A percentile compares a stretch with the other conserved stretches of the same genome.
Conservation (phyloP, 2,797 vertebrate genomes). For the Pangasius djambal region DNA sequence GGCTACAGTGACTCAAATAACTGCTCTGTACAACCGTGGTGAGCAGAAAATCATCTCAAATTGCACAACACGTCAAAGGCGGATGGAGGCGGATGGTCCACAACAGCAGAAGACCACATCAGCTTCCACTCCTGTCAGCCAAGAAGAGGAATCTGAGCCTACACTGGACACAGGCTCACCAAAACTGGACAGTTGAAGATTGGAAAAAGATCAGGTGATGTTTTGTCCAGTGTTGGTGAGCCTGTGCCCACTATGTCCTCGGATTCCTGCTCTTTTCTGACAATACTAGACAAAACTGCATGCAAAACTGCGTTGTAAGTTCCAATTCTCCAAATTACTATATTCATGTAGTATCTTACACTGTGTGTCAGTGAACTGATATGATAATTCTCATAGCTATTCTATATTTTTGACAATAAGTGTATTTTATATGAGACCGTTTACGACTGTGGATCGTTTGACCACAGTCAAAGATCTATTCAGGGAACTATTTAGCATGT, state of each 20-base stretch:
- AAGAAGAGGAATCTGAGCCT: neutral
- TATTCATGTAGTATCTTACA: neutral
- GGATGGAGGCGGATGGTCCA: neutral
- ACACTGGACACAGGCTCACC: neutral
- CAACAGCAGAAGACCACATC: neutral
- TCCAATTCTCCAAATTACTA: neutral
- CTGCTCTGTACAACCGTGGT: neutral
- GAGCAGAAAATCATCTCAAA: neutral
- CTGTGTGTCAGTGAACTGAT: neutral
- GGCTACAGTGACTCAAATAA: neutral
- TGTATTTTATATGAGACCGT: neutral
- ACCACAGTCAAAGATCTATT: neutral
- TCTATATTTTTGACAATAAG: neutral
- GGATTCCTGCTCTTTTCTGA: neutral
- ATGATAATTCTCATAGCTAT: neutral
- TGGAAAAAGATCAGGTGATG: neutral
- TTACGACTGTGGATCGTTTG: neutral
- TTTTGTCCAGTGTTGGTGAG: neutral
- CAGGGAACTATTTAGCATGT: neutral
- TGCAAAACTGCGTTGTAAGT: neutral
- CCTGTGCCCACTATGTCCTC: neutral
- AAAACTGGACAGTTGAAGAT: neutral
- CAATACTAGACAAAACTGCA: neutral
- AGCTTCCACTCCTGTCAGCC: neutral
- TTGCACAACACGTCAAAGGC: neutral